A percentile compares a stretch with the other conserved stretches of the same genome.
These are phyloP conservation scores for Eurytoma adleriae DNA, from an alignment of 2,888 invertebrate species.

Conservation along the genomic window DNA sequence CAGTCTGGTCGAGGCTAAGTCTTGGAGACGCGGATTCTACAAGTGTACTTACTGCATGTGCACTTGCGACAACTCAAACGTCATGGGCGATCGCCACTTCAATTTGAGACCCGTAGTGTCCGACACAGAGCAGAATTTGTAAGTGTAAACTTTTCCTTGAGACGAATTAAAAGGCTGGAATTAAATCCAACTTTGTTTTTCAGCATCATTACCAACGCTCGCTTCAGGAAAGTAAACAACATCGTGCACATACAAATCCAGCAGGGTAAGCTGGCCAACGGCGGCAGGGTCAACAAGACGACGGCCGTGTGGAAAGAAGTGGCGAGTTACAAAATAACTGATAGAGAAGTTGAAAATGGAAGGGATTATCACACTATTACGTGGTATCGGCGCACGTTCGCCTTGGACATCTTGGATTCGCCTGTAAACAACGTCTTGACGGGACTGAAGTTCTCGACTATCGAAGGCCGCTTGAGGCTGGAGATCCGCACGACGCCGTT, in stretches of 20 bases:
- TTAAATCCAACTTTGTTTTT: not conserved
- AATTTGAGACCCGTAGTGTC: constrained; percentile 79
- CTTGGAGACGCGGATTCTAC: constrained; percentile 93
- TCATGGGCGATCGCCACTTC: constrained; percentile 87
- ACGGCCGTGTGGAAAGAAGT: constrained; percentile 82
- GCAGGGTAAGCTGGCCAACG: constrained; percentile 83
- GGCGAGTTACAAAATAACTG: constrained; percentile 77
- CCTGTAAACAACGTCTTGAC: no score
- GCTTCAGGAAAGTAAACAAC: constrained; percentile 84
- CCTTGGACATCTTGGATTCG: no score
- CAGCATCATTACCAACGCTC: constrained; percentile 88
- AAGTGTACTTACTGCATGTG: constrained; percentile 94
- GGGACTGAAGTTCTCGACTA: no score
- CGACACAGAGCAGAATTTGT: not conserved
- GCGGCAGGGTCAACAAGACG: constrained; percentile 81
- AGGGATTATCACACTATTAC: no score
- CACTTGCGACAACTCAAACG: constrained; percentile 85
- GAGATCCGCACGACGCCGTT: no score
- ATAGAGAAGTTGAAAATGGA: not conserved
- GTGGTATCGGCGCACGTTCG: no score
- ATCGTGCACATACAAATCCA: constrained; percentile 90
- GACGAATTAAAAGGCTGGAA: not conserved
- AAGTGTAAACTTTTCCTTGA: not conserved
- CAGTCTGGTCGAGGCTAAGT: constrained; percentile 79
- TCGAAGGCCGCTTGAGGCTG: no score